Evolutionary conservation across 2,113 vertebrate species (phyloP).

Genomic region (Labeo rohita): DNA sequence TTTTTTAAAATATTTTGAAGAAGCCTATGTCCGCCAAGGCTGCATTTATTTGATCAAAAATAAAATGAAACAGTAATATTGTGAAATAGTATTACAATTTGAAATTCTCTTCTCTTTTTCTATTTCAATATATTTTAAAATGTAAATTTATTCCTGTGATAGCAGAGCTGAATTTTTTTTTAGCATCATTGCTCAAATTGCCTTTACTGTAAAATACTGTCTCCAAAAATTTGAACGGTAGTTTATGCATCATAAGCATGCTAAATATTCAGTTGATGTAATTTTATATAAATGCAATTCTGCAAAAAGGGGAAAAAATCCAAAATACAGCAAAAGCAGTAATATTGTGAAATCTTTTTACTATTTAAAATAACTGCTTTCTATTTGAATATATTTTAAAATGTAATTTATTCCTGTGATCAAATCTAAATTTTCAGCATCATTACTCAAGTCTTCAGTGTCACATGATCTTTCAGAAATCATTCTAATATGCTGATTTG

Average conservation of each 20-base stretch:
- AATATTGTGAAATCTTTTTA: too few species aligned
- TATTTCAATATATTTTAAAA: neutral
- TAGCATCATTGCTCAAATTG: neutral
- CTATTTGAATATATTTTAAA: too few species aligned
- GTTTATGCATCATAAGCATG: neutral
- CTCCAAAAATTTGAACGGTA: too few species aligned
- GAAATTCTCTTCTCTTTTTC: neutral
- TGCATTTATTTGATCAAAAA: neutral
- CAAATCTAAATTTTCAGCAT: too few species aligned
- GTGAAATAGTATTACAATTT: neutral
- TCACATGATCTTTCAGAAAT: too few species aligned
- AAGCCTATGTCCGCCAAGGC: neutral
- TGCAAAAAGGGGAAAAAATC: too few species aligned
- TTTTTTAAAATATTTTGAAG: neutral
- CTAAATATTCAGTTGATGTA: neutral
- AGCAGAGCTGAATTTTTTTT: neutral
- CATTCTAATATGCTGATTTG: too few species aligned
- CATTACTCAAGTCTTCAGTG: too few species aligned
- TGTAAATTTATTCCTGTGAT: neutral
- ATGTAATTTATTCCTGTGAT: too few species aligned
- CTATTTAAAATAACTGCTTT: too few species aligned
- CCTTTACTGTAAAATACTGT: neutral
- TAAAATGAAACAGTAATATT: neutral
- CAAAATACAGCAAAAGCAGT: too few species aligned
- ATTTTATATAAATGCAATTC: too few species aligned